Base-by-base conservation (phyloP, 92 coral and sea anemone genomes). In the Meandrina meandrites region DNA sequence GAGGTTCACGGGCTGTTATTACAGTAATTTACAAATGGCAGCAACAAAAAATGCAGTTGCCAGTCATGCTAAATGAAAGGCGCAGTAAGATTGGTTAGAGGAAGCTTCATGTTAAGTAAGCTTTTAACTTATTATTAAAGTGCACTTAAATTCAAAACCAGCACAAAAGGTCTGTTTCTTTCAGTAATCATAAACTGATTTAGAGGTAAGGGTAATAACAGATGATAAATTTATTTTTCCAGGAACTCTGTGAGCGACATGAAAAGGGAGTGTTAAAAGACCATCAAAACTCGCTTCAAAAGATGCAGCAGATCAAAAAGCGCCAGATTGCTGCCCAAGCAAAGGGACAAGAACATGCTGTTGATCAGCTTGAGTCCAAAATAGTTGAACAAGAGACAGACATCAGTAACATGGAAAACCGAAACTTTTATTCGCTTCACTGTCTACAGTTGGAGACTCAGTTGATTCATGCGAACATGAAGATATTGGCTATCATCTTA, bases 291-390 rank as follows among this genome's bases (percentile, higher is more conserved):
- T 95, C 99, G 0, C 89, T 97, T 37, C 98, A 95, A 36, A 97
- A 95, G 79, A 97, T 97, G 99, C 99, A 97, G 76, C 98, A 95
- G 87, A 97, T 97, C 60, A 97, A 97, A 86, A 97, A 97, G 76
- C 91, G 99, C 27, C 99, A 97, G 85, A 97, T 97, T 68, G 89
- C 96, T 13, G 98, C 99, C 3, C 99, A 97, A 45, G 99, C 99
- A 79, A 93, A 94, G 77, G 99, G 99, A 2, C 99, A 97, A 36
- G 99, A 97, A n/a, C 88, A 92, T 53, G 87, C 93, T 54, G 95
- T 97, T 0, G 99, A 97, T 64, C 96, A 94, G 57, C 91, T 97
- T 81, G 99, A 97, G 80, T 87, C 98, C 76, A 92, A 96, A 87
- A 97, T 97, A 79, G 93, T 97, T 67, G 97, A 97, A 66, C 99